phyloP scores from a whole-genome alignment of 2,113 vertebrate species.

The Stomatorhinus ivindoensis region DNA sequence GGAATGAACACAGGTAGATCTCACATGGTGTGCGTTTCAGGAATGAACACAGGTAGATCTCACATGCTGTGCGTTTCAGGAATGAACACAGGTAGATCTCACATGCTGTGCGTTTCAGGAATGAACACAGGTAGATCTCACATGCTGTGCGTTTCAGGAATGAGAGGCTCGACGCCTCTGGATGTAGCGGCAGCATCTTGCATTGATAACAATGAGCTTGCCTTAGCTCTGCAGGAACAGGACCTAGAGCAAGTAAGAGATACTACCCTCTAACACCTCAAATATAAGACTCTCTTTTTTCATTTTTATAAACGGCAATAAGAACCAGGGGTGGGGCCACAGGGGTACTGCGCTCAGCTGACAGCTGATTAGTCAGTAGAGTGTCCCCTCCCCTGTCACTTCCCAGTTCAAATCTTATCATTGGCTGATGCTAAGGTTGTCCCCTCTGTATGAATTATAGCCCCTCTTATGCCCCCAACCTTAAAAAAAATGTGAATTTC shows the following conservation, averaged over 20 bases:
- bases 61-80: slow-evolving; percentile 49
- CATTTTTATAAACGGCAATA: not conserved
- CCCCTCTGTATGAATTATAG: not conserved
- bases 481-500: not conserved
- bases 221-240: slow-evolving; percentile 83
- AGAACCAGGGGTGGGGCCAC: not conserved
- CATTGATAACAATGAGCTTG: slow-evolving; percentile 90
- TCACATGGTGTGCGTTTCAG: slow-evolving; percentile 42
- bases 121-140: slow-evolving; percentile 42
- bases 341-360: not conserved
- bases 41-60: slow-evolving; percentile 65
- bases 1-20: slow-evolving; percentile 70
- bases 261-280: not conserved
- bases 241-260: slow-evolving; percentile 80
- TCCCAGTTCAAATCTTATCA: not conserved
- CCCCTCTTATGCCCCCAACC: not conserved
- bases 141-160: slow-evolving; percentile 55
- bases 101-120: slow-evolving; percentile 49
- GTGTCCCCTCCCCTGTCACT: not conserved
- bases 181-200: slow-evolving; percentile 88
- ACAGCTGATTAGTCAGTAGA: not conserved
- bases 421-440: not conserved
- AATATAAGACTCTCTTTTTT: not conserved
- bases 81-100: slow-evolving; percentile 59
- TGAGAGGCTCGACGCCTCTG: slow-evolving; percentile 85